These are phyloP conservation scores for Penaeus monodon DNA, from an alignment of 2,888 invertebrate genomes.

Conservation along the genomic window DNA sequence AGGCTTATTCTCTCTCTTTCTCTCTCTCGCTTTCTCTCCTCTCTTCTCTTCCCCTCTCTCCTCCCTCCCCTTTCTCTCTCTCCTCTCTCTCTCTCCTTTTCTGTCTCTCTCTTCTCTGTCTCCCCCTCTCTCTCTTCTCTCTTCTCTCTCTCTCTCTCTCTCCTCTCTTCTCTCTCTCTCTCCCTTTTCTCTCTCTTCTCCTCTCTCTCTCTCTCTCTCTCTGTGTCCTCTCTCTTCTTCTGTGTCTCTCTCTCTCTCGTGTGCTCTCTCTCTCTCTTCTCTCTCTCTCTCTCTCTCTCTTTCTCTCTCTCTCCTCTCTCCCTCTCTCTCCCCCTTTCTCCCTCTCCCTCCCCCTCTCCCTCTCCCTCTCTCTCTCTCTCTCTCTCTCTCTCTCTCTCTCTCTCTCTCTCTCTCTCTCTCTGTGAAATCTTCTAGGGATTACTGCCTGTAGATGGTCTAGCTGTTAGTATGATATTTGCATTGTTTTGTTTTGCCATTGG, in stretches of 20 bases:
- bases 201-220: background rate
- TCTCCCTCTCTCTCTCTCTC: no score
- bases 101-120: no score
- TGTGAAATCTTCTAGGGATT: no score
- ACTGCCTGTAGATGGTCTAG: no score
- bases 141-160: background rate
- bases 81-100: background rate
- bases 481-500: no score
- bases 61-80: background rate
- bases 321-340: background rate
- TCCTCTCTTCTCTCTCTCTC: background rate
- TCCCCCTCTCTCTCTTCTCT: no score
- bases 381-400: no score
- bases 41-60: background rate
- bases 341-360: background rate
- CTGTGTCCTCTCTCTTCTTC: no score
- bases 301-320: background rate
- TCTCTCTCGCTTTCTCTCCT: conserved; percentile 7
- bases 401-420: no score
- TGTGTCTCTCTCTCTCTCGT: conserved; percentile 22
- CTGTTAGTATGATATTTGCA: no score
- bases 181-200: background rate
- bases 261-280: conserved; percentile 20
- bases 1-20: background rate
- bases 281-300: background rate